Percentiles rank a stretch among this genome's conserved stretches.
These are phyloP conservation scores for Corythornis madagascariensis DNA, from an alignment of 2,113 vertebrate genomes.

Conservation along the genomic window DNA sequence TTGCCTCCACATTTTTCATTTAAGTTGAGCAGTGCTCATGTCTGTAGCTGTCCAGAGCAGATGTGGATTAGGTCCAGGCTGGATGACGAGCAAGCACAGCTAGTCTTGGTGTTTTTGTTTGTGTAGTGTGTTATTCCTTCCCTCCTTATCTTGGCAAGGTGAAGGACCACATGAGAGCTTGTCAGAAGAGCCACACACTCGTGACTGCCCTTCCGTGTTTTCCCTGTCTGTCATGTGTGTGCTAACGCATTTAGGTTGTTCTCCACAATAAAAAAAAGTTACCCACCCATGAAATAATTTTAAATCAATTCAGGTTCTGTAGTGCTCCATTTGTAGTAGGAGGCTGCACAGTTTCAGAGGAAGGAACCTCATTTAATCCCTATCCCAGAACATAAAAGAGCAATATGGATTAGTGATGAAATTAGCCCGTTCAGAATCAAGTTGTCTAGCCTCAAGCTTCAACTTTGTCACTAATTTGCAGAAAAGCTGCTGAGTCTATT, in stretches of 20 bases:
- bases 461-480: not conserved
- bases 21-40: not conserved
- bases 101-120: not conserved
- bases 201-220: not conserved
- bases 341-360: not conserved
- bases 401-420: not conserved
- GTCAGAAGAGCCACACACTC: not conserved
- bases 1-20: not conserved
- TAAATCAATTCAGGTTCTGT: not conserved
- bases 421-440: not conserved
- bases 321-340: not conserved
- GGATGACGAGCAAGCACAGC: not conserved
- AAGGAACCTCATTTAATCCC: not conserved
- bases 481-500: not conserved
- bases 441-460: not conserved
- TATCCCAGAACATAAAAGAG: not conserved
- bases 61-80: not conserved
- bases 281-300: not conserved
- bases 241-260: rapidly evolving
- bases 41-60: not conserved
- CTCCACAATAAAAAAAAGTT: not conserved
- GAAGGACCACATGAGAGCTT: not conserved
- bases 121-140: not conserved
- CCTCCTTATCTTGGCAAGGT: not conserved
- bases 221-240: rapidly evolving